Percentiles rank a stretch among this genome's conserved stretches.
These are phyloP conservation scores for Sinosuthora webbiana DNA, from an alignment of 2,113 vertebrate species.

Conservation along the genomic window DNA sequence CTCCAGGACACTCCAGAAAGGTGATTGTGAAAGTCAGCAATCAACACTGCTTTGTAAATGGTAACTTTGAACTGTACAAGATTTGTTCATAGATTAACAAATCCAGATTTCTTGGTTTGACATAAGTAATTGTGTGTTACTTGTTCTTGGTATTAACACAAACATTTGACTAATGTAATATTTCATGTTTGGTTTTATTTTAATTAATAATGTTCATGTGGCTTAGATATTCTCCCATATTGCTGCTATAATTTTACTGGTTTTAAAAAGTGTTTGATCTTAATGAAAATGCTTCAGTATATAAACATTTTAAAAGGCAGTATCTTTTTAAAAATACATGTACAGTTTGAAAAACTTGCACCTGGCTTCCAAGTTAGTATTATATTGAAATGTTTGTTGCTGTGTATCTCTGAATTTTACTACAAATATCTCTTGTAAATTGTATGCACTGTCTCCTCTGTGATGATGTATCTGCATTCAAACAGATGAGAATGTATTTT, in stretches of 20 bases:
- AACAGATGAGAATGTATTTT: conserved; percentile 46
- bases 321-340: conserved; percentile 50
- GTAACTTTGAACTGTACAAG: neutral
- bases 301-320: conserved; percentile 38
- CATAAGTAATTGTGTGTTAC: neutral
- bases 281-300: conserved; percentile 31
- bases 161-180: neutral
- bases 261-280: conserved; percentile 28
- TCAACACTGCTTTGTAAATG: neutral
- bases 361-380: neutral
- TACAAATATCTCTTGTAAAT: conserved; percentile 5
- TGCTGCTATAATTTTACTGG: conserved; percentile 47
- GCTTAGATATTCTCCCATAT: neutral
- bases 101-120: neutral
- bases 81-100: conserved; percentile 8
- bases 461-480: neutral
- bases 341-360: conserved; percentile 38
- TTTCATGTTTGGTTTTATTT: conserved; percentile 3
- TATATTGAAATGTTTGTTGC: neutral
- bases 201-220: neutral
- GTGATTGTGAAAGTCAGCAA: neutral
- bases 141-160: neutral
- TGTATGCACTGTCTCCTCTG: conserved; percentile 6
- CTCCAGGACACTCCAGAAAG: neutral
- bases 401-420: conserved; percentile 2